Evolutionary conservation across 2,888 invertebrate genomes (phyloP).

Genomic region (Drosophila seclusa): DNA sequence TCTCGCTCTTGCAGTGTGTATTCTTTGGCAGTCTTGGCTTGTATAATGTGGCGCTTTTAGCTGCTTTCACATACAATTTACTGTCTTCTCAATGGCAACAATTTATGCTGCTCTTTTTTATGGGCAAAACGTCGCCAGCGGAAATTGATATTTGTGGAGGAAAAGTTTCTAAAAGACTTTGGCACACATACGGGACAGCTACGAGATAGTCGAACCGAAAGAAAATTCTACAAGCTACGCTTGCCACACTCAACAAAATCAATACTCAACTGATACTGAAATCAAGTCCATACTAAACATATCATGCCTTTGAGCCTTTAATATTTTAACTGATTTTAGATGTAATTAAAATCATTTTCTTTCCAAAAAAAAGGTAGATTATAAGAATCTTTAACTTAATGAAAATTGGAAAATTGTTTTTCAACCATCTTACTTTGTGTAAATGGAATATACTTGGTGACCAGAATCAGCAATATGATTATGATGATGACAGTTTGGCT

Average conservation of each 20-base stretch:
- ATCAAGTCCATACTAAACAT: not conserved
- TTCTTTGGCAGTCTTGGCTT: slow-evolving; percentile 33
- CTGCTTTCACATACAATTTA: slow-evolving; percentile 80
- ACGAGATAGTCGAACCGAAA: slow-evolving; percentile 1
- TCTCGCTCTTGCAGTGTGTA: not conserved
- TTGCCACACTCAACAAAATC: slow-evolving; percentile 5
- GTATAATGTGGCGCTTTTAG: slow-evolving; percentile 72
- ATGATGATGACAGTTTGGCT: not conserved
- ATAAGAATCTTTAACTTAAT: too few species aligned
- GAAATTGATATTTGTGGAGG: slow-evolving; percentile 80
- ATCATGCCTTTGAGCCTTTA: not conserved
- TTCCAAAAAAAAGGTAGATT: not conserved
- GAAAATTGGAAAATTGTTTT: too few species aligned
- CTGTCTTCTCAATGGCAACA: slow-evolving; percentile 76
- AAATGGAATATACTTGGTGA: not conserved
- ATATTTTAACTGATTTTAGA: not conserved
- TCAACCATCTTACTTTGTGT: not conserved
- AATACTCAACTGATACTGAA: not conserved
- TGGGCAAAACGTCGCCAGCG: slow-evolving; percentile 73
- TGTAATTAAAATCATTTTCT: not conserved
- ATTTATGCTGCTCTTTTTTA: slow-evolving; percentile 71
- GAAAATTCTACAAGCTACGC: not conserved
- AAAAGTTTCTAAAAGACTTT: slow-evolving; percentile 66
- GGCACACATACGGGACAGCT: slow-evolving; percentile 50
- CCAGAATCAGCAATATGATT: not conserved